Conservation (phyloP, 2,113 vertebrate species). For the Ascaphus truei region DNA sequence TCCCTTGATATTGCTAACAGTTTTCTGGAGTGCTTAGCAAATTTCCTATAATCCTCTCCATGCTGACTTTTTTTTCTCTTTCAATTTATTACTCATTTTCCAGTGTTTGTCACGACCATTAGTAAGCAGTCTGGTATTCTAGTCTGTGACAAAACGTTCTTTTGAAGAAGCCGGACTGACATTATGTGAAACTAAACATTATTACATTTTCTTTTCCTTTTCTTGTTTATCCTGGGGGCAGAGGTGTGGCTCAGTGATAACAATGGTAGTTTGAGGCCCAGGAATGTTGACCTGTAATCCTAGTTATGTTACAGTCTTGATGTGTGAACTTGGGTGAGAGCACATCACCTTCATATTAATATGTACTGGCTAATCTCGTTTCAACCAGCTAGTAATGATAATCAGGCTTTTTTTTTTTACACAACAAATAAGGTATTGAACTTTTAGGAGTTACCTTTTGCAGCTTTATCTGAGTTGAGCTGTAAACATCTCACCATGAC, state of each 20-base stretch:
- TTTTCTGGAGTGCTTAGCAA: background rate
- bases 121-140: slow-evolving; percentile 17
- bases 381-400: no score
- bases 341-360: no score
- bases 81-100: slow-evolving; percentile 44
- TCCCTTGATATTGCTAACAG: background rate
- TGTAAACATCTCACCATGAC: no score
- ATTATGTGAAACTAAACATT: background rate
- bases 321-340: no score
- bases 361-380: no score
- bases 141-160: slow-evolving; percentile 23
- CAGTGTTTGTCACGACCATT: slow-evolving; percentile 34
- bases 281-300: background rate
- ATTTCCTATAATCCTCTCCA: slow-evolving; percentile 13
- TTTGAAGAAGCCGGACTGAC: background rate
- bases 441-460: no score
- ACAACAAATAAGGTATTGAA: no score
- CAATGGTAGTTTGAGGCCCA: background rate
- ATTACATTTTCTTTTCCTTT: background rate
- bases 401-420: no score
- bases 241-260: background rate
- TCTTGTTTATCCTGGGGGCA: background rate
- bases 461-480: no score
- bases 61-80: slow-evolving; percentile 31
- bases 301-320: no score